phyloP scores from a whole-genome alignment of 2,113 vertebrate genomes.

The Motacilla alba region DNA sequence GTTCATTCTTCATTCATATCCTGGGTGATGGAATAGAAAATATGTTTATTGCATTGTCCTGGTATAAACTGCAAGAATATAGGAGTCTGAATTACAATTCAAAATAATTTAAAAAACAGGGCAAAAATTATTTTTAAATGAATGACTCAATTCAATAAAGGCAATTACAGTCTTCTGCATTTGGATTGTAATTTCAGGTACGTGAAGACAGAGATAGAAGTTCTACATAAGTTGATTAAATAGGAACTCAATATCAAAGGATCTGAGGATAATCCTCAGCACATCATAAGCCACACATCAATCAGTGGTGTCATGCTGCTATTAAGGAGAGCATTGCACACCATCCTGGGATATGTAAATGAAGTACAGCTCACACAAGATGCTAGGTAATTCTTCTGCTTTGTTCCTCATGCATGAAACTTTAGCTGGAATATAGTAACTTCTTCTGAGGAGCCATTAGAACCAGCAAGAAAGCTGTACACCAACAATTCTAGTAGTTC shows the following conservation, averaged over 20 bases:
- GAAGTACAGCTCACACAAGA: background rate
- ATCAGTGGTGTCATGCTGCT: background rate
- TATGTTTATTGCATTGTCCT: background rate
- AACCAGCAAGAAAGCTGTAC: background rate
- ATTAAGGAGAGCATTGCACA: background rate
- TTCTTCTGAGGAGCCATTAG: background rate
- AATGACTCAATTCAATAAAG: background rate
- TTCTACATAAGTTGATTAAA: background rate
- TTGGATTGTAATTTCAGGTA: background rate
- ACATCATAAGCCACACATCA: background rate
- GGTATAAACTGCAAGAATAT: background rate
- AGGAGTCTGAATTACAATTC: background rate
- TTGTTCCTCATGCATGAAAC: background rate
- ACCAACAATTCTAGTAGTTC: background rate
- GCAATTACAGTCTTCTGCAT: background rate
- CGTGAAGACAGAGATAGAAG: background rate
- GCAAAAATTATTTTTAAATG: background rate
- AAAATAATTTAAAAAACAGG: background rate
- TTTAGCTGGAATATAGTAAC: background rate
- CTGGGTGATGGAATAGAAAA: background rate
- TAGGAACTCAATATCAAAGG: background rate
- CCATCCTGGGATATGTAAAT: conserved; percentile 1
- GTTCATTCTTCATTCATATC: background rate
- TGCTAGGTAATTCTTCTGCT: background rate
- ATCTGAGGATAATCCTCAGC: conserved; percentile 1